Percentiles rank a stretch among this genome's conserved stretches.
phyloP scores from a whole-genome alignment of 2,797 vertebrate species.

The Holocentrus rufus region DNA sequence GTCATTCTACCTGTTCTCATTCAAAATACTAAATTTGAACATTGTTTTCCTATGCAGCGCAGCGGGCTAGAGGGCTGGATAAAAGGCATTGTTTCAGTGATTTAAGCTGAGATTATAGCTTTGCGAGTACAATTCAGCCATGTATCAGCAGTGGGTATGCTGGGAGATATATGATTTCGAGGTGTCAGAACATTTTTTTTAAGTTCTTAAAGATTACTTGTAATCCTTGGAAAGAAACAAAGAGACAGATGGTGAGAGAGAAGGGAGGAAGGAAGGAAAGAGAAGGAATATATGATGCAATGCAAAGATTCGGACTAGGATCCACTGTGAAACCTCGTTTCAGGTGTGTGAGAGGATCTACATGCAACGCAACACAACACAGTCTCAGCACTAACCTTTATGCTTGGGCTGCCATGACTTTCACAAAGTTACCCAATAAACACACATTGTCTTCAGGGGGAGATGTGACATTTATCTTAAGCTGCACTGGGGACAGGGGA shows the following conservation, averaged over 20 bases:
- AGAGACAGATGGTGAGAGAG: slow-evolving; percentile 15
- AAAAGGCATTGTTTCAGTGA: background rate
- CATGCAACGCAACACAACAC: slow-evolving; percentile 46
- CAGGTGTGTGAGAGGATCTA: slow-evolving; percentile 69
- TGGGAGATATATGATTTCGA: slow-evolving; percentile 28
- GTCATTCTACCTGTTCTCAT: slow-evolving; percentile 18
- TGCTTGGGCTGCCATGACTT: slow-evolving; percentile 73
- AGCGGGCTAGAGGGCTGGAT: slow-evolving; percentile 22
- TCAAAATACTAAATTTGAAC: slow-evolving; percentile 16
- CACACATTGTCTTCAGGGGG: slow-evolving; percentile 65
- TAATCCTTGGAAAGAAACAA: slow-evolving; percentile 44
- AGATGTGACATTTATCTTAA: slow-evolving; percentile 75
- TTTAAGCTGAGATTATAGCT: slow-evolving; percentile 50
- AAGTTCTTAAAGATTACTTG: slow-evolving; percentile 60
- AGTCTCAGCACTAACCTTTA: slow-evolving; percentile 72
- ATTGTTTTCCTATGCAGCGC: slow-evolving; percentile 44
- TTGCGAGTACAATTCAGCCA: slow-evolving; percentile 54
- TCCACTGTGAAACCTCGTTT: slow-evolving; percentile 59
- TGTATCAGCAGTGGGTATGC: slow-evolving; percentile 55
- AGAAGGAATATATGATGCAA: slow-evolving; percentile 50
- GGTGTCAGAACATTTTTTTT: slow-evolving; percentile 33
- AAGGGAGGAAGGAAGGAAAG: slow-evolving; percentile 25
- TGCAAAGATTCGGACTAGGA: slow-evolving; percentile 68
- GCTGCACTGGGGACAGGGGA: slow-evolving; percentile 49
- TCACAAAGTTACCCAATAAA: slow-evolving; percentile 75